Percentiles rank a stretch among this genome's conserved stretches.
phyloP scores from a whole-genome alignment of 2,113 vertebrate species.

The Cepphus grylle region DNA sequence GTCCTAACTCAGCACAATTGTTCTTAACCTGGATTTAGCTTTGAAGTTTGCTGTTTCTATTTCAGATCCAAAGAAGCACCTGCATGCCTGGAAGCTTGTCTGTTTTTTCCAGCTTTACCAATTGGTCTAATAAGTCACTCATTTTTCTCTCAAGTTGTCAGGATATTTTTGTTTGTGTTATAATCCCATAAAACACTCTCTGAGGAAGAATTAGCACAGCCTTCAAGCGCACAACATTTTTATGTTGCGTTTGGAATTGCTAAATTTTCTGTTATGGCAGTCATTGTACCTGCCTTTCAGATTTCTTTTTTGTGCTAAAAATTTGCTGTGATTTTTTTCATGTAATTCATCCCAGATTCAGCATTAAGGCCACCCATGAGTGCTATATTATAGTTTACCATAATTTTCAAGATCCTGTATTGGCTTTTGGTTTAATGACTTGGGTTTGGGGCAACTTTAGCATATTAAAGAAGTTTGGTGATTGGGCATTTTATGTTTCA shows the following conservation, averaged over 20 bases:
- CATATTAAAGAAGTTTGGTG: background rate
- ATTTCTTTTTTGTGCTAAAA: background rate
- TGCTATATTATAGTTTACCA: background rate
- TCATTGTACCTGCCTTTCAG: background rate
- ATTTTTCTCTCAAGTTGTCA: background rate
- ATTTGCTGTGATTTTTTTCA: background rate
- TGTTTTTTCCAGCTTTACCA: background rate
- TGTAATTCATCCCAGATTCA: background rate
- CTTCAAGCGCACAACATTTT: background rate
- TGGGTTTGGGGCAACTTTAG: background rate
- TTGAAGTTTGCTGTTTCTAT: background rate
- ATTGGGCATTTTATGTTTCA: background rate
- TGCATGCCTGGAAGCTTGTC: background rate
- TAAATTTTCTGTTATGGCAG: background rate
- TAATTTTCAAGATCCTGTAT: background rate
- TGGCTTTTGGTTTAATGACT: background rate
- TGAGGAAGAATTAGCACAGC: background rate
- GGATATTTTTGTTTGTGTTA: background rate
- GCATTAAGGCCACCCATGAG: background rate
- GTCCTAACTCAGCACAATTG: background rate
- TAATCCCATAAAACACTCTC: background rate
- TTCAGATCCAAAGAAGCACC: background rate
- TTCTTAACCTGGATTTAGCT: background rate
- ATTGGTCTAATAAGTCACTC: background rate
- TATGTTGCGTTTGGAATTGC: background rate